Percentiles rank a stretch among this genome's conserved stretches.
Evolutionary conservation across 2,888 invertebrate genomes (phyloP).

Genomic region (Coleophora deauratella): DNA sequence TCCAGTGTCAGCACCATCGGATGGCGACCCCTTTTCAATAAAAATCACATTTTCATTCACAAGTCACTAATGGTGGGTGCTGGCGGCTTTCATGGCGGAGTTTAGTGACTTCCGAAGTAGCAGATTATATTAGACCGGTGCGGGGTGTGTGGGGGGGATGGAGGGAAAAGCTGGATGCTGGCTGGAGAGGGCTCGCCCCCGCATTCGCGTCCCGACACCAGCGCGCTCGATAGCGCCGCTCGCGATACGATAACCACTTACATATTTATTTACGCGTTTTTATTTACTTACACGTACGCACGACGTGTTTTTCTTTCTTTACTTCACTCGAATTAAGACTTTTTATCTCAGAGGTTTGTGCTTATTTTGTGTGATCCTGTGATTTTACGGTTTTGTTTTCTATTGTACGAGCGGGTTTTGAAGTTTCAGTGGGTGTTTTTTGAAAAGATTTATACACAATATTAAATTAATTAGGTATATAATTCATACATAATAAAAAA

Average conservation of each 20-base stretch:
- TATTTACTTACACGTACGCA: constrained; percentile 31
- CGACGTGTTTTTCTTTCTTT: constrained; percentile 21
- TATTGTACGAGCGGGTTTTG: too few species aligned
- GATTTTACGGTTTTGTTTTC: constrained; percentile 41
- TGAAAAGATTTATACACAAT: too few species aligned
- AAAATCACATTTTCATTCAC: constrained; percentile 65
- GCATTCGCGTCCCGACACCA: constrained; percentile 57
- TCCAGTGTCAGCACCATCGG: constrained; percentile 1
- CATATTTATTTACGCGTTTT: constrained; percentile 42
- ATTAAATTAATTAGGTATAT: too few species aligned
- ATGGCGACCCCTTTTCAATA: constrained; percentile 57
- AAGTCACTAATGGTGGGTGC: constrained; percentile 50
- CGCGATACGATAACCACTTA: constrained; percentile 31
- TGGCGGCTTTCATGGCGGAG: constrained; percentile 65
- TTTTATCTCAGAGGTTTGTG: constrained; percentile 54
- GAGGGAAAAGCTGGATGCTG: constrained; percentile 54
- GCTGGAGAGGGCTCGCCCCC: constrained; percentile 55
- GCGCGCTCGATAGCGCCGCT: constrained; percentile 48
- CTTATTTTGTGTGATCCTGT: constrained; percentile 49
- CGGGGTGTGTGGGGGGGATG: constrained; percentile 27
- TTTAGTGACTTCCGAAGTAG: constrained; percentile 73
- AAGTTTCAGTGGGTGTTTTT: too few species aligned
- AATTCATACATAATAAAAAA: too few species aligned
- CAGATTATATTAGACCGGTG: constrained; percentile 68
- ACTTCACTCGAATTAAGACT: constrained; percentile 16